Evolutionary conservation across 2,888 invertebrate species (phyloP).

Genomic region (Hetaerina titia): DNA sequence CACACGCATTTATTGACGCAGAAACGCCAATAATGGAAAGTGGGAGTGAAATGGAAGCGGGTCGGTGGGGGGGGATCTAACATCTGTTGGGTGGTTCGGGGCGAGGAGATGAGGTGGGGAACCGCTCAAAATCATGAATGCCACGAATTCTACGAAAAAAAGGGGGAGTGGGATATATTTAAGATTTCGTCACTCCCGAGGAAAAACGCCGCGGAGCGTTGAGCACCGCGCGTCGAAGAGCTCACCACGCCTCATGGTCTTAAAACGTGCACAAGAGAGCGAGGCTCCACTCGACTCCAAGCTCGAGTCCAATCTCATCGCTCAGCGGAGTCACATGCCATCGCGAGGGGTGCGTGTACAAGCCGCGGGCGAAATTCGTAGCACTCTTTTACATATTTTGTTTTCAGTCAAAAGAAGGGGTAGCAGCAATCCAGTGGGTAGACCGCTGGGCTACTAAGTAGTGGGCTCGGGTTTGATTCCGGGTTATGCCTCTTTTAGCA

Average conservation of each 20-base stretch:
- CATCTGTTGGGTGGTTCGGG: constrained; percentile 36
- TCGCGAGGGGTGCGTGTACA: no score
- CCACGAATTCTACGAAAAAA: not conserved
- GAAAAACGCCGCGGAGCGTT: not conserved
- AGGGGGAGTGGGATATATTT: not conserved
- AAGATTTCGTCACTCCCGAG: not conserved
- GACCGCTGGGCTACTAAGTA: no score
- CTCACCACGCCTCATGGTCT: not conserved
- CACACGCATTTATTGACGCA: constrained; percentile 53
- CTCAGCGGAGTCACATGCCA: no score
- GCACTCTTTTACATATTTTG: no score
- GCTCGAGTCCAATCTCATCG: no score
- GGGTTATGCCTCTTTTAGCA: no score
- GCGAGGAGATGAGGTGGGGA: not conserved
- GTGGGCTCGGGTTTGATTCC: no score
- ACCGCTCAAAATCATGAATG: not conserved
- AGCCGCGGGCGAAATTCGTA: no score
- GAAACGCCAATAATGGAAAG: constrained; percentile 53
- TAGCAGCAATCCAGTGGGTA: no score
- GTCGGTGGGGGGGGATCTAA: not conserved
- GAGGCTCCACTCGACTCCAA: no score
- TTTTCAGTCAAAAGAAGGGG: no score
- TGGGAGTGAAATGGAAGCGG: not conserved
- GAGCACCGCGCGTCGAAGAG: not conserved
- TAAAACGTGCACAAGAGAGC: not conserved